Evolutionary conservation across 2,113 vertebrate genomes (phyloP).

Genomic region (Trogon melanurus): DNA sequence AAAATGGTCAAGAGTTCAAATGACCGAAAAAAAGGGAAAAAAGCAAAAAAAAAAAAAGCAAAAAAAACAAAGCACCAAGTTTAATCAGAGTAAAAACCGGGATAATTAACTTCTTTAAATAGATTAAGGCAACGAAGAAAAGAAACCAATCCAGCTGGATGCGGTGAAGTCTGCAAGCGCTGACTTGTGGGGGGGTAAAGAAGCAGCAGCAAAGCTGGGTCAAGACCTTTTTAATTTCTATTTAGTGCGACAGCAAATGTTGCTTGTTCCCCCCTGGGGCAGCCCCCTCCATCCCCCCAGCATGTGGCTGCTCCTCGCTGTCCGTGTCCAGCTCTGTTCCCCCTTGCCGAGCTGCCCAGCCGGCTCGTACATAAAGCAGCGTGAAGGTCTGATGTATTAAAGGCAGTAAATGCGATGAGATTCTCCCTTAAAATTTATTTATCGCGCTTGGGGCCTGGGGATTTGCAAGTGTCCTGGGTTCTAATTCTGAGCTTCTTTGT

Average conservation of each 20-base stretch:
- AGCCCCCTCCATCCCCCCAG: rapidly evolving
- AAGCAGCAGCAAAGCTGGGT: neutral
- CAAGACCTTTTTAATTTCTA: neutral
- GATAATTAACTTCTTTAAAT: neutral
- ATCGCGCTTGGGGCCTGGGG: neutral
- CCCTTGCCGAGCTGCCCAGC: neutral
- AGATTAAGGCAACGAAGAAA: neutral
- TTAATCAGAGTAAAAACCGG: neutral
- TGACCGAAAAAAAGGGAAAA: no score
- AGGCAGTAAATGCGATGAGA: neutral
- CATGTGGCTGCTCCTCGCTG: neutral
- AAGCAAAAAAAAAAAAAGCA: no score
- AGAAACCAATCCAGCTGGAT: neutral
- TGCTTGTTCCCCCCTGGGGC: neutral
- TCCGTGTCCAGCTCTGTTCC: neutral
- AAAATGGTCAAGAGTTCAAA: neutral
- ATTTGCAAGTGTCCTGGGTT: neutral
- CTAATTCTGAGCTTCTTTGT: neutral
- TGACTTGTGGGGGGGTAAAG: neutral
- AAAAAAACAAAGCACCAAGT: no score
- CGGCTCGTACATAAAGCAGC: neutral
- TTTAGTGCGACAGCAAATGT: neutral
- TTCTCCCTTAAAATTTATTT: neutral
- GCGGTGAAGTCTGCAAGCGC: rapidly evolving
- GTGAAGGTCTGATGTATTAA: neutral